Evolutionary conservation across 2,113 vertebrate species (phyloP), one percentile per base, ranked within the genome.

Genomic region (Colaptes auratus): DNA sequence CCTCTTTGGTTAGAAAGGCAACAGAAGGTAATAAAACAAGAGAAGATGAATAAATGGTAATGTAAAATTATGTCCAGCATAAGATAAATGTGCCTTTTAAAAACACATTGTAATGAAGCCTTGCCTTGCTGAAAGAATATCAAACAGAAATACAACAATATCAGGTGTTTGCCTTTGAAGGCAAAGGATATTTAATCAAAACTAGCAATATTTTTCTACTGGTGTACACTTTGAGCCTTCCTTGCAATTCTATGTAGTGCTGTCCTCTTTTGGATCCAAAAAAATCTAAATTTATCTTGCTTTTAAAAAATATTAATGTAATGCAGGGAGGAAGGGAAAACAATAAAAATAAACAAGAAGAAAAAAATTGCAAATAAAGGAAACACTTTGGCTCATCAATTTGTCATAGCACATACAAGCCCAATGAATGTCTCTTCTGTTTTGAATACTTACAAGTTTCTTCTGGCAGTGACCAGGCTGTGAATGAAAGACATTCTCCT

Each of bases 381-480:
- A 90, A 64, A 13, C 15, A 75, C 35, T 84, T 76, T 52, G 64
- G 46, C 15, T 88, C 35, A 75, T 12, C 23, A 23, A 59, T 58
- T n/a, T 63, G 3, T 27, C 35, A 31, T 6, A 56, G n/a, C 27
- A 59, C 6, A 31, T 21, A 5, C 12, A 80, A 83, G 35, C 21
- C 30, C 19, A 70, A 67, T 9, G 10, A 82, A 78, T 7, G 6
- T 4, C 50, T n/a, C 27, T 88, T 39, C 30, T 65, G 0, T 63
- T 61, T 46, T 5, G 3, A 83, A 89, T 48, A 96, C 97, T 97
- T 95, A 98, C 98, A 83, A 96, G 97, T 35, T 97, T 94, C 70
- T 72, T 97, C 18, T 98, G 98, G 50, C 96, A 98, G 16, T 89
- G 98, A 80, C 79, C 87, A 67, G 97, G 58, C 78, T 99, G 98